Base-by-base conservation (phyloP, 2,888 invertebrate genomes). In the Busseola fusca region DNA sequence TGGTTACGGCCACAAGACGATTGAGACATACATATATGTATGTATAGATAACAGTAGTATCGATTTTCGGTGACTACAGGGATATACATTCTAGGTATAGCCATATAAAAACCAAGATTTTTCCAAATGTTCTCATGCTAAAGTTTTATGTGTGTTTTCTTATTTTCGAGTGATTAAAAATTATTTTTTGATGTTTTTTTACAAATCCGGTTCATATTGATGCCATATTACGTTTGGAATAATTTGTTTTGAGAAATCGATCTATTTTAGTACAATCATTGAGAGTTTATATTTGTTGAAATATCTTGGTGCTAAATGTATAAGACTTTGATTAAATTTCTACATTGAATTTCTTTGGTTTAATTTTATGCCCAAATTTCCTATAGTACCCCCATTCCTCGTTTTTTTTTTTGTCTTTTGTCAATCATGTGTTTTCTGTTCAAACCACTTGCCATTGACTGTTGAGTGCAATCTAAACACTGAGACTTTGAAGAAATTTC, bases 261-360 rank as follows among this genome's bases (percentile, higher is more conserved):
- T 67, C 14, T 69, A 82, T 74, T 63, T 65, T 56, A 74, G 65
- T 63, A 79, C 67, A 76, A 68, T 81, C n/a, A 45, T 70, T 60
- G 60, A 25, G 48, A 34, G 50, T 57, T 64, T 50, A 65, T 54
- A 64, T 83, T 70, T 65, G 60, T 67, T 59, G 76, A 80, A 80
- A 69, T 67, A 79, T 80, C 79, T 80, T 80, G 81, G 83, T 80
- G 79, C 79, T 80, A 80, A 66, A 64, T 60, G 63, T 78, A 45
- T 78, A 64, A 77, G 67, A 78, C 54, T 78, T 78, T 56, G 37
- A 57, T 69, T 37, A 34, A 34, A 34, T 62, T 64, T 80, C 69
- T 74, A 83, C 48, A 67, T 5, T 34, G 27, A 79, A 66, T n/a
- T n/a, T n/a, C n/a, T 30, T 50, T 30, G 0, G 50, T 80, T 83